Percentiles rank a stretch among this genome's conserved stretches.
These are phyloP conservation scores for Chaetophractus vellerosus DNA, from an alignment of 2,797 vertebrate genomes.

Conservation along the genomic window DNA sequence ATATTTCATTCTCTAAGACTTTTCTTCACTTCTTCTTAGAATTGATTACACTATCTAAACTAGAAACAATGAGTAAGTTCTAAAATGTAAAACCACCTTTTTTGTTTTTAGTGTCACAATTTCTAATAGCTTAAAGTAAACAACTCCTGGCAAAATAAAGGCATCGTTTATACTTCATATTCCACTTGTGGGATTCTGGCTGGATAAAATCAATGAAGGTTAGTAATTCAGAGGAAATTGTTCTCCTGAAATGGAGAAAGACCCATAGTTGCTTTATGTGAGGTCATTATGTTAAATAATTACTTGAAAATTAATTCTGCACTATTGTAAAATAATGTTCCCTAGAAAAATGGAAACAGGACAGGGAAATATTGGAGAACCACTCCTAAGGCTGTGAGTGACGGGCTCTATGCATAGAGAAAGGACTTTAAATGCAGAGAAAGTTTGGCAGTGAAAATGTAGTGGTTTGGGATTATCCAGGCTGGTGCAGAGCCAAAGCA, in stretches of 20 bases:
- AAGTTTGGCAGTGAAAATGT: neutral
- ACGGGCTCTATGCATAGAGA: neutral
- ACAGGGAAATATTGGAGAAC: neutral
- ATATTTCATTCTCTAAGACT: neutral
- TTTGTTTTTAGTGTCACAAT: neutral
- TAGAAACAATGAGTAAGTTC: neutral
- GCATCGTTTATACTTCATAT: neutral
- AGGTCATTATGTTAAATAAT: constrained; percentile 27
- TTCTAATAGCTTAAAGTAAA: neutral
- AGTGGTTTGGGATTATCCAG: neutral
- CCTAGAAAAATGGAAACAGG: neutral
- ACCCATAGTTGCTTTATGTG: neutral
- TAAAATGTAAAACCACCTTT: neutral
- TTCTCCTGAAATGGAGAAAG: constrained; percentile 21
- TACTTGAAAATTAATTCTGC: constrained; percentile 44
- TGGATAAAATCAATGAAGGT: constrained; percentile 43
- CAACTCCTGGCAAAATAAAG: neutral
- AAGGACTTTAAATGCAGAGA: neutral
- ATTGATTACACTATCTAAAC: neutral
- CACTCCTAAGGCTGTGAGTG: neutral
- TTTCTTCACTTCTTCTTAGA: neutral
- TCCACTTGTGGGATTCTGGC: neutral
- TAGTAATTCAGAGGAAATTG: constrained; percentile 63
- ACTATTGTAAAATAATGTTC: neutral
- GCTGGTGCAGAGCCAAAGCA: neutral